These are phyloP conservation scores for Drosophila koepferae DNA, from an alignment of 2,888 invertebrate genomes.

Conservation along the genomic window DNA sequence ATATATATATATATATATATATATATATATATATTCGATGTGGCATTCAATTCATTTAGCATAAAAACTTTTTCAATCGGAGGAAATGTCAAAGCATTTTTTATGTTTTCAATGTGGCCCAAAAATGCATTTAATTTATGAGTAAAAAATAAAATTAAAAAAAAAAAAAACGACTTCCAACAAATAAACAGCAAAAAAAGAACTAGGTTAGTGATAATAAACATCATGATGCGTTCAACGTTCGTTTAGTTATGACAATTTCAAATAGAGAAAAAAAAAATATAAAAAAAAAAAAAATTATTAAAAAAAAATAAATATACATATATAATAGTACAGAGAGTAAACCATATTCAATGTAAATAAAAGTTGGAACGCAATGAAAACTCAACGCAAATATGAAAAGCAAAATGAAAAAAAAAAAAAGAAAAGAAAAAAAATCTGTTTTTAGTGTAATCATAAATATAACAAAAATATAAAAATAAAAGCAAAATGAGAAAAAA, in stretches of 20 bases:
- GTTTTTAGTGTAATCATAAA: constrained; percentile 51
- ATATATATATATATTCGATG: not conserved
- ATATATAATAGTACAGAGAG: constrained; percentile 23
- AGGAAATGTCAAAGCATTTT: constrained; percentile 41
- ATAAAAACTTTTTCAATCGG: constrained; percentile 56
- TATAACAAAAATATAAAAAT: constrained; percentile 23
- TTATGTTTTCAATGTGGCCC: constrained; percentile 53
- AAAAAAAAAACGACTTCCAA: constrained; percentile 5
- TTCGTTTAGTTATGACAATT: constrained; percentile 76
- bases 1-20: not conserved
- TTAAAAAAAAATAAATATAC: not conserved
- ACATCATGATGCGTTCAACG: constrained; percentile 76
- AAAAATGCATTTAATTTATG: constrained; percentile 72
- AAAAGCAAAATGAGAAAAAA: constrained; percentile 3
- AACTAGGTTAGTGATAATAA: constrained; percentile 78
- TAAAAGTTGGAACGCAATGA: constrained; percentile 55
- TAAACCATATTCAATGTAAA: constrained; percentile 65
- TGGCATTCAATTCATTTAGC: constrained; percentile 46
- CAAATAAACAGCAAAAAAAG: constrained; percentile 6
- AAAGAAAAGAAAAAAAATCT: constrained; percentile 5
- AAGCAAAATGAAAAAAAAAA: not conserved
- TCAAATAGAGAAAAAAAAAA: constrained; percentile 20
- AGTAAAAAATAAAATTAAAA: constrained; percentile 25
- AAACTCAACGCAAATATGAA: constrained; percentile 31
- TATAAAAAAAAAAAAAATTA: not conserved